Conservation (phyloP, 1,140 invertebrate genomes). For the Aphaenogaster ashmeadi region DNA sequence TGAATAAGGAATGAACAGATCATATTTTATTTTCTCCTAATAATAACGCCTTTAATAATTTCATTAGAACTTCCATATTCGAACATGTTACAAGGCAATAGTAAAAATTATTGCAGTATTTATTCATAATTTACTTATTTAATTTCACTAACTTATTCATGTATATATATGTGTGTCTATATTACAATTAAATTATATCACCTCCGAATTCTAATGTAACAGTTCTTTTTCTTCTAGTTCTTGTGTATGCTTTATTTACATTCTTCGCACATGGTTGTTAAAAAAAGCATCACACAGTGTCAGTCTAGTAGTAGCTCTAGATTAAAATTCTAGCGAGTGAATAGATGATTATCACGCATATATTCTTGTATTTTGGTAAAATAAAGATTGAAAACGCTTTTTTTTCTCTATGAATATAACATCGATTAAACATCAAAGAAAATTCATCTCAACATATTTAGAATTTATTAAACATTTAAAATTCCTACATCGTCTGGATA, state of each 20-base stretch:
- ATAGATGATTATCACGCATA: background rate
- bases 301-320: background rate
- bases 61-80: background rate
- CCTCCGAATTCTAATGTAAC: background rate
- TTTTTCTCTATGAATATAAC: conserved; percentile 12
- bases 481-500: background rate
- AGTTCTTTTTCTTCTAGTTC: background rate
- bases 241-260: background rate
- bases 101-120: background rate
- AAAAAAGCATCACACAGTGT: background rate
- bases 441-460: background rate
- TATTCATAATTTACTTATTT: background rate
- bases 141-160: background rate
- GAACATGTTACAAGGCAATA: background rate
- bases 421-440: background rate
- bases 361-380: background rate
- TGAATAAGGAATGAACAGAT: background rate
- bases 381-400: background rate
- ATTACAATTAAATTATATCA: background rate
- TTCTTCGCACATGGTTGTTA: background rate
- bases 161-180: background rate
- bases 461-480: background rate
- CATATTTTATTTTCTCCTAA: background rate
- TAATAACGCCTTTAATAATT: background rate
- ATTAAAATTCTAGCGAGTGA: conserved; percentile 18